Base-by-base conservation (phyloP, 1,140 invertebrate species). In the Holotrichia oblita region DNA sequence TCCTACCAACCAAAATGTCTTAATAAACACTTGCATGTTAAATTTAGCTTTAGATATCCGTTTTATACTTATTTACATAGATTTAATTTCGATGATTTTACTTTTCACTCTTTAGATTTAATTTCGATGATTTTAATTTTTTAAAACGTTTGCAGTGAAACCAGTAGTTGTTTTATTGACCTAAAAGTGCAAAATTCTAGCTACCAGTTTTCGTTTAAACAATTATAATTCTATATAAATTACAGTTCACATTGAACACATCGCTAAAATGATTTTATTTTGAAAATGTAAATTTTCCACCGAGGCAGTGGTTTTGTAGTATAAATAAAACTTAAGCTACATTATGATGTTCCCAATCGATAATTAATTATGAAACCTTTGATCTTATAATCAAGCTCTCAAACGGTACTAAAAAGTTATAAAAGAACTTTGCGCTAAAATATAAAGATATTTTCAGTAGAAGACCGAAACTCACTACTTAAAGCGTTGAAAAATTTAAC, bases 401-500 rank as follows among this genome's bases (percentile, higher is more conserved):
- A 48, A 17, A 17, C 4, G 27, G 27, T 34, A 34, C 27, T 34
- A 34, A 34, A 34, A 34, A 34, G 27, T 34, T 34, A 34, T 34
- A 34, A 34, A 34, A 34, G 27, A 34, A 34, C 27, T 1, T 34
- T 34, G 2, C 4, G 27, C 27, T 34, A 34, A 34, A 34, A 34
- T 34, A 34, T 4, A 34, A 34, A 34, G 27, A 34, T 34, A 34
- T 34, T 34, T 34, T 34, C 27, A 34, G 27, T 34, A 48, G 44
- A 17, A 1, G 44, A 48, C 44, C 7, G 7, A 48, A 48, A 48
- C n/a, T 48, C n/a, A 17, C 10, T 8, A 48, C 44, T 14, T 14
- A 48, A 48, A 10, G 44, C 44, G n/a, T 69, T 3, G 61, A 22
- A 69, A 69, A 69, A 22, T 22, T 69, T 69, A 69, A 69, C 22